Evolutionary conservation across 2,888 invertebrate genomes (phyloP), one percentile per base, ranked within the genome.

Genomic region (Hyppa rectilinea): DNA sequence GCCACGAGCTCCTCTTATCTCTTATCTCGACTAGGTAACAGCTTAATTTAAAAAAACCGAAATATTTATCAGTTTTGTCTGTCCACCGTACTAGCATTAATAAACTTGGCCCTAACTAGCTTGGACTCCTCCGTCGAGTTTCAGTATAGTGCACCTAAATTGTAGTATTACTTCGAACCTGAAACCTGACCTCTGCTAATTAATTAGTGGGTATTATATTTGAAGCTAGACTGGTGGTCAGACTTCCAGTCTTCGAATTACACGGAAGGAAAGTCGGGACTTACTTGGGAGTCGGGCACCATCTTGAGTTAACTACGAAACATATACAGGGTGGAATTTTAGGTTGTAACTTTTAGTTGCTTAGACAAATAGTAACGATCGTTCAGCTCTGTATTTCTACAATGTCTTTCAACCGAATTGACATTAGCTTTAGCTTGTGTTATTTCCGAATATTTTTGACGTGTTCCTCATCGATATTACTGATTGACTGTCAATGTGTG

Each of bases 201-300:
- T 73, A 73, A 72, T 60, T 43, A 70, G 50, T 43, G 17, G n/a
- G 38, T 56, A 56, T 40, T 45, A 45, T 61, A 59, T 34, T 72
- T 47, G 17, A 26, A 55, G 26, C 47, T 43, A 34, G 47, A 36
- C 34, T 14, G 29, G 14, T n/a, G 34, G 38, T 45, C 31, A 26
- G 47, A n/a, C 49, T 26, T 71, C 10, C 10, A 53, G 62, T 47
- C 34, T 63, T 62, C 14, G 45, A 47, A 73, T 12, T 59, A 43
- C n/a, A 10, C 36, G 40, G 2, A n/a, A 34, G 9, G 12, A 49
- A 43, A 58, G 12, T 58, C 26, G 31, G n/a, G 36, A 17, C 20
- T 0, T 23, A 34, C 49, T 69, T 38, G 23, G 14, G 4, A 40
- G 14, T 26, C 0, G 6, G 12, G 14, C 20, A n/a, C n/a, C 4